Conservation (phyloP, 2,888 invertebrate species). For the Idaea biselata region DNA sequence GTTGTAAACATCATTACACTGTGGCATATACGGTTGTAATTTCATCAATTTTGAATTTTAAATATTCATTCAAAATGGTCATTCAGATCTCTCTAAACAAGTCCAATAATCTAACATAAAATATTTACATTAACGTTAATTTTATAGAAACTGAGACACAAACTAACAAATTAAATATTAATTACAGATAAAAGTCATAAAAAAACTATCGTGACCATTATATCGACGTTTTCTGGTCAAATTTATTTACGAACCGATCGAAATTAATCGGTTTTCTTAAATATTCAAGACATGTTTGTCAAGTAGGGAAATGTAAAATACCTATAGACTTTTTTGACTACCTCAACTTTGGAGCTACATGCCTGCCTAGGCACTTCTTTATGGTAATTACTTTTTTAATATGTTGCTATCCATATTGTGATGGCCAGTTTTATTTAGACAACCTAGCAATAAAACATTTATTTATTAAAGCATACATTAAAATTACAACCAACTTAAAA, state of each 20-base stretch:
- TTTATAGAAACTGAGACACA: slow-evolving; percentile 1
- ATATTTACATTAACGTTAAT: slow-evolving; percentile 1
- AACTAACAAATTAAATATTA: background rate
- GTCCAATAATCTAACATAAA: background rate
- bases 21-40: background rate
- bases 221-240: background rate
- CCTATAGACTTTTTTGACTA: background rate
- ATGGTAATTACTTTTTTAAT: background rate
- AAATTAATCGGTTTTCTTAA: slow-evolving; percentile 1
- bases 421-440: too few relatives aligned
- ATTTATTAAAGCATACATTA: too few relatives aligned
- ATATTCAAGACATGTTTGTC: background rate
- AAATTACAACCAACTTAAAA: too few relatives aligned
- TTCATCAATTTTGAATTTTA: background rate
- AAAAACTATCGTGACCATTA: background rate
- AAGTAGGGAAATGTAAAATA: background rate
- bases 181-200: background rate
- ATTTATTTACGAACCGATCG: background rate
- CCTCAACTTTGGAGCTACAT: background rate
- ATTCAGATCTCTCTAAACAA: background rate
- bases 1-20: background rate
- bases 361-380: background rate
- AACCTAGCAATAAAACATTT: too few relatives aligned
- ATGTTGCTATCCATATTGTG: background rate
- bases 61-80: background rate